These are phyloP conservation scores for Misgurnus anguillicaudatus DNA, from an alignment of 2,113 vertebrate species.

Conservation along the genomic window DNA sequence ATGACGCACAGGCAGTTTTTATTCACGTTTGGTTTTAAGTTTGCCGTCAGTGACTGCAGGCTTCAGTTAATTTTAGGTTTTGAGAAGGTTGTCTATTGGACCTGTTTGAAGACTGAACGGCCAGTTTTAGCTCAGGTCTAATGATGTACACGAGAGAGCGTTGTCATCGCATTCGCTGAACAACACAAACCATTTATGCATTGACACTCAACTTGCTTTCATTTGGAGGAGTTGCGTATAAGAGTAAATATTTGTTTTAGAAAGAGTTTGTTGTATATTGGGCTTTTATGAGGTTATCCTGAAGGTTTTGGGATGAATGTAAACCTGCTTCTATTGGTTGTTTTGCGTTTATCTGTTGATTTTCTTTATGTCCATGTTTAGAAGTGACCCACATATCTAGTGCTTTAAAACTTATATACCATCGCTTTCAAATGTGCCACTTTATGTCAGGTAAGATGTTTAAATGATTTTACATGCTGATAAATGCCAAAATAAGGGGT, in stretches of 20 bases:
- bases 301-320: background rate
- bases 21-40: background rate
- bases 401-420: slow-evolving; percentile 72
- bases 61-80: background rate
- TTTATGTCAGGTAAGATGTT: slow-evolving; percentile 75
- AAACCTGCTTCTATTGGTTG: slow-evolving; percentile 1
- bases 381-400: slow-evolving; percentile 73
- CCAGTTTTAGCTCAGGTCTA: background rate
- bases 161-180: too few relatives aligned
- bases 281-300: background rate
- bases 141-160: too few relatives aligned
- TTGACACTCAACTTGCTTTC: too few relatives aligned
- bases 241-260: too few relatives aligned
- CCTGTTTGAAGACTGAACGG: background rate
- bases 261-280: background rate
- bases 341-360: slow-evolving; percentile 37
- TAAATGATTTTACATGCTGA: slow-evolving; percentile 77
- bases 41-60: background rate
- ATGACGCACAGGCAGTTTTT: background rate
- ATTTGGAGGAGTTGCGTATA: too few relatives aligned
- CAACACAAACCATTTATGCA: too few relatives aligned
- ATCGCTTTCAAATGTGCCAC: slow-evolving; percentile 79
- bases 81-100: background rate
- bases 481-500: slow-evolving; percentile 56
- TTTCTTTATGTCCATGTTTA: slow-evolving; percentile 50